Evolutionary conservation across 30 jellyfish, hydroid and myxozoan genomes (phyloP), one percentile per base, ranked within the genome.

Genomic region (Catostylus mosaicus): DNA sequence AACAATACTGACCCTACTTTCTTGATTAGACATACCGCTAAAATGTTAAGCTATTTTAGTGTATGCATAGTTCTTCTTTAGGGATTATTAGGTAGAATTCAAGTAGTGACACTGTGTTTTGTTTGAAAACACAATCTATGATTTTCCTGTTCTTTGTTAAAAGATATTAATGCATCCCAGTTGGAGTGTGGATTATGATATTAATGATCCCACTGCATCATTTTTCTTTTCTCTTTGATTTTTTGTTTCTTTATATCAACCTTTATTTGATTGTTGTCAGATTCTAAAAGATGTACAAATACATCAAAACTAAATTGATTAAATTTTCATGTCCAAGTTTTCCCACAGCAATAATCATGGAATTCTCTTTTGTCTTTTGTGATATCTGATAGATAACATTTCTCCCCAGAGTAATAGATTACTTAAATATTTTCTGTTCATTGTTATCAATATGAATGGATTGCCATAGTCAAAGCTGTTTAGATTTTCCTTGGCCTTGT

Each of bases 131-230:
- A 16, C 8, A 43, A 6, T 43, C 56, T 43, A 16, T 12, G 71
- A 3, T 59, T 59, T 59, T 59, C 71, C 71, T 59, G 71, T 24
- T 24, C 71, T 22, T 16, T 59, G n/a, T 59, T 59, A 3, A 2
- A 59, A 59, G 24, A 18, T 37, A 22, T 59, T 16, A 37, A n/a
- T 9, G 24, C 71, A 7, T 59, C 38, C 36, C 37, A 7, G 30
- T n/a, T 22, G 36, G 71, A 16, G 40, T 3, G 11, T 59, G 71
- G 71, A 59, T 59, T 59, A 59, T 59, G 1, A 59, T 18, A 16
- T 16, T 1, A 22, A 59, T 59, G n/a, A 26, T 59, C 10, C 26
- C 38, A 24, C 19, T 3, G 38, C 26, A 24, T 23, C 38, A 20
- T 23, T 27, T 24, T 27, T 59, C 71, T 23, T 59, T 23, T 59